Evolutionary conservation across 2,888 invertebrate genomes (phyloP).

Genomic region (Cephus rjabovi): DNA sequence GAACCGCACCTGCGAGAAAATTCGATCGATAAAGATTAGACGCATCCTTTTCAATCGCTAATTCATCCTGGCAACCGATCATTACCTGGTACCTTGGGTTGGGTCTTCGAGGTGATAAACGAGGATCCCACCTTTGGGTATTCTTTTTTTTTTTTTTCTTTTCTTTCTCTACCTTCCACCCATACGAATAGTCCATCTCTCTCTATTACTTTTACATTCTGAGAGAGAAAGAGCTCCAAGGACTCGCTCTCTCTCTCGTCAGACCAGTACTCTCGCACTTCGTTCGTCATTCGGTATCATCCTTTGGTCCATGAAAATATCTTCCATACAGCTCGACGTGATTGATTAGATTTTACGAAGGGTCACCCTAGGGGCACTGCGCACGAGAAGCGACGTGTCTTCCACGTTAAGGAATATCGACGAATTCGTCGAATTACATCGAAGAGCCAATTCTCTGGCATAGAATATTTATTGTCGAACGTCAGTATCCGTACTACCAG

Average conservation of each 20-base stretch:
- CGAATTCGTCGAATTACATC: not conserved
- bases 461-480: not conserved
- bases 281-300: not conserved
- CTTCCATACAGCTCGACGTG: not conserved
- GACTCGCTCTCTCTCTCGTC: not conserved
- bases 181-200: not conserved
- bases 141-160: not conserved
- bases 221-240: not conserved
- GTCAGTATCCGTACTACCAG: not conserved
- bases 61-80: slow-evolving; percentile 40
- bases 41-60: slow-evolving; percentile 44
- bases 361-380: not conserved
- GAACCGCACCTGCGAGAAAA: slow-evolving; percentile 42
- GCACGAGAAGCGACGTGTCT: not conserved
- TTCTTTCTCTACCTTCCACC: slow-evolving; percentile 22
- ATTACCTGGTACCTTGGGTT: slow-evolving; percentile 28
- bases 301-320: not conserved
- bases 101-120: slow-evolving; percentile 5
- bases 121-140: not conserved
- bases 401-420: not conserved
- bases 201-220: not conserved
- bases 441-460: not conserved
- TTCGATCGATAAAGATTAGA: slow-evolving; percentile 33
- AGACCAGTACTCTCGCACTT: not conserved
- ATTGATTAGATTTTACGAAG: slow-evolving; percentile 4